These are phyloP conservation scores for Automeris io DNA, from an alignment of 2,888 invertebrate genomes.

Conservation along the genomic window DNA sequence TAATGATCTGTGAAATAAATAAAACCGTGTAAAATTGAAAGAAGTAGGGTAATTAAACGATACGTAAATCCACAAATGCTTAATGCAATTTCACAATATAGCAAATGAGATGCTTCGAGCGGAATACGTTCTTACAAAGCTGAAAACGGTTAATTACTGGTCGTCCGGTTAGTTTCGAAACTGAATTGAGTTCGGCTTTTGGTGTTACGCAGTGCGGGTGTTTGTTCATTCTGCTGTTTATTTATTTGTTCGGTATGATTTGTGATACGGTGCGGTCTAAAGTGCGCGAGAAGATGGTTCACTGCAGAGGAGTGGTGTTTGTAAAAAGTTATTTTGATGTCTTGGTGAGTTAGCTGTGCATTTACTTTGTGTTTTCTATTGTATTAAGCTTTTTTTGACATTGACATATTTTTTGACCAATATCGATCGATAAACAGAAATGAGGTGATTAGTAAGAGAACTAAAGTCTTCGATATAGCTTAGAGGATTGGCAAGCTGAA, in stretches of 20 bases:
- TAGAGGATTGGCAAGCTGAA: no score
- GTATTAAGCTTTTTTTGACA: not conserved
- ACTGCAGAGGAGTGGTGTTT: conserved; percentile 58
- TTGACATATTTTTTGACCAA: no score
- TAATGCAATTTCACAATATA: not conserved
- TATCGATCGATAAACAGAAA: no score
- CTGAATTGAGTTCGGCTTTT: conserved; percentile 31
- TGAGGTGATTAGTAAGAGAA: no score
- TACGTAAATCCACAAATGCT: no score
- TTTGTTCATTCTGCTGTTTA: conserved; percentile 13
- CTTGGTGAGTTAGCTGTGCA: conserved; percentile 38
- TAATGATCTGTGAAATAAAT: no score
- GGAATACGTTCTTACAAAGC: not conserved
- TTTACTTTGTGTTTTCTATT: not conserved
- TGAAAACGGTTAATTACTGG: conserved; percentile 33
- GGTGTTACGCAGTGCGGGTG: conserved; percentile 26
- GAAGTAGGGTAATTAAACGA: no score
- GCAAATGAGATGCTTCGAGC: not conserved
- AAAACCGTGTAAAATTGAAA: no score
- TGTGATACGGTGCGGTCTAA: conserved; percentile 61
- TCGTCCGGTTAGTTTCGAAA: conserved; percentile 61
- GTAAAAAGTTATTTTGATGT: conserved; percentile 59
- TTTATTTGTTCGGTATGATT: conserved; percentile 43
- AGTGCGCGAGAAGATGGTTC: conserved; percentile 62
- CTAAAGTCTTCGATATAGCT: no score